Evolutionary conservation across 1,140 invertebrate genomes (phyloP).

Genomic region (Druon quercuslanigerum): DNA sequence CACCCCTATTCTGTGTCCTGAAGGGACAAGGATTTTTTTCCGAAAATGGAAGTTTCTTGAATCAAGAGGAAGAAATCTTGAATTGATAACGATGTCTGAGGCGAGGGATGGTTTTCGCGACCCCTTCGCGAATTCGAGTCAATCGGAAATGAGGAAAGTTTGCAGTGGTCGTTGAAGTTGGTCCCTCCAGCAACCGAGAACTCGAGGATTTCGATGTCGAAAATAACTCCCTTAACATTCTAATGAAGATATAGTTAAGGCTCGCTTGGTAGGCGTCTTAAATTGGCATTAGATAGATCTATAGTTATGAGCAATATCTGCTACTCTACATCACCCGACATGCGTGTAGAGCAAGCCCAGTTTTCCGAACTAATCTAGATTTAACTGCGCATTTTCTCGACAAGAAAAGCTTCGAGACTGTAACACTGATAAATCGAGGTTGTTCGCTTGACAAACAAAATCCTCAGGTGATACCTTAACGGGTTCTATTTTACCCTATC

Average conservation of each 20-base stretch:
- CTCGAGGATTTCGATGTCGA: constrained; percentile 47
- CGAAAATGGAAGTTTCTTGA: not conserved
- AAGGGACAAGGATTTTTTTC: not conserved
- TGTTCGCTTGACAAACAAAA: constrained; percentile 10
- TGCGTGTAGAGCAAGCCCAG: constrained; percentile 42
- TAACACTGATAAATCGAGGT: constrained; percentile 34
- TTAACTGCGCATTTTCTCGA: constrained; percentile 37
- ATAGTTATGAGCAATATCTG: constrained; percentile 49
- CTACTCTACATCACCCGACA: constrained; percentile 45
- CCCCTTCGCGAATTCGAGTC: constrained; percentile 50
- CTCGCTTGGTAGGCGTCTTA: constrained; percentile 55
- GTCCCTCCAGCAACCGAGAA: constrained; percentile 45
- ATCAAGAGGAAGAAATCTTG: not conserved
- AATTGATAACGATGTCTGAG: constrained; percentile 26
- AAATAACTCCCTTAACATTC: constrained; percentile 59
- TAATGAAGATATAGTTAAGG: constrained; percentile 68
- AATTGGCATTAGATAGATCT: constrained; percentile 57
- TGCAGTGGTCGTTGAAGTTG: constrained; percentile 47
- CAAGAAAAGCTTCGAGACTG: constrained; percentile 34
- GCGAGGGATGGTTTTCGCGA: constrained; percentile 20
- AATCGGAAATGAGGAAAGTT: constrained; percentile 72
- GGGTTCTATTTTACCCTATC: not conserved
- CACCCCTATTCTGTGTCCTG: no score
- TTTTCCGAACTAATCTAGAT: constrained; percentile 45
- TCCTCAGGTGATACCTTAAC: constrained; percentile 27